Evolutionary conservation across 2,113 vertebrate species (phyloP), one percentile per base, ranked within the genome.

Genomic region (Corythornis cristatus): DNA sequence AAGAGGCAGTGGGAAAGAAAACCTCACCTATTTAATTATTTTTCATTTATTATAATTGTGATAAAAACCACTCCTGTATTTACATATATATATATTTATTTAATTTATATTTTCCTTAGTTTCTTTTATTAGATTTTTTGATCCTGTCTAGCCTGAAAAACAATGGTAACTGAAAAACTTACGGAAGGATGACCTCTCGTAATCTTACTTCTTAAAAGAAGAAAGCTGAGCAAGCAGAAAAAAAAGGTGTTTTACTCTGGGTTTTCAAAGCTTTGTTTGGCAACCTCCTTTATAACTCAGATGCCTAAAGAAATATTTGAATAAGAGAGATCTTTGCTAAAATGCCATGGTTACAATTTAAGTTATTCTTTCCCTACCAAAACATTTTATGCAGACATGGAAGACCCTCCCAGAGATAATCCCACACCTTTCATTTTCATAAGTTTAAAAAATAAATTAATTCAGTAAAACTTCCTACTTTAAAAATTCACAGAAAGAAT

Each of bases 371-470:
- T 95, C 75, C 79, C 88, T 91, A 57, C 60, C 84, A 66, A 79
- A 88, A 79, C 12, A 45, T 51, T 77, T 83, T n/a, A 66, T 46
- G 56, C 42, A 62, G 58, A 68, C 3, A 0, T 46, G 16, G 12
- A 53, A 93, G 66, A 50, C 57, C 61, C 90, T 92, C 80, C 65
- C 77, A 68, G 77, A 93, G 46, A 70, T 31, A 90, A 90, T 82
- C 71, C 83, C 90, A 88, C 73, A 88, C 50, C 65, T 94, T 81
- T 82, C 26, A 84, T 94, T 88, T 96, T 29, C 83, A 35, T 75
- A 75, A 33, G 15, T 42, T 60, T 20, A 20, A 75, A 77, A 77
- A 92, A 61, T 3, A 46, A 76, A 88, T 12, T 1, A 56, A 31
- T 76, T 40, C 83, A 75, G 80, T 72, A 92, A 71, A 86, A 84